Evolutionary conservation across 1,140 invertebrate genomes (phyloP).

Genomic region (Caenorhabditis elegans): WBcel235 BX284605.5:10411001-10411500

Average conservation of each 20-base stretch:
- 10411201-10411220: neutral
- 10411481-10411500: neutral
- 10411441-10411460: neutral
- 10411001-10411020: too few relatives aligned
- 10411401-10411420: neutral
- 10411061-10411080: too few relatives aligned
- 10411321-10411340: neutral
- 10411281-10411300: neutral
- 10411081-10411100: too few relatives aligned
- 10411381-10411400: neutral
- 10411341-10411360: neutral
- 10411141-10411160: neutral
- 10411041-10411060: too few relatives aligned
- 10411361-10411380: neutral
- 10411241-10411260: constrained; percentile 1
- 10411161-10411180: neutral
- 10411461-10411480: neutral
- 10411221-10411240: neutral
- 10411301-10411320: neutral
- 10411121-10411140: neutral
- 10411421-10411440: neutral
- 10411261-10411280: neutral
- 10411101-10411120: too few relatives aligned
- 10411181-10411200: neutral
- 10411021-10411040: too few relatives aligned